Evolutionary conservation across 1,140 invertebrate genomes (phyloP).

Genomic region (Dendrolimus punctatus): DNA sequence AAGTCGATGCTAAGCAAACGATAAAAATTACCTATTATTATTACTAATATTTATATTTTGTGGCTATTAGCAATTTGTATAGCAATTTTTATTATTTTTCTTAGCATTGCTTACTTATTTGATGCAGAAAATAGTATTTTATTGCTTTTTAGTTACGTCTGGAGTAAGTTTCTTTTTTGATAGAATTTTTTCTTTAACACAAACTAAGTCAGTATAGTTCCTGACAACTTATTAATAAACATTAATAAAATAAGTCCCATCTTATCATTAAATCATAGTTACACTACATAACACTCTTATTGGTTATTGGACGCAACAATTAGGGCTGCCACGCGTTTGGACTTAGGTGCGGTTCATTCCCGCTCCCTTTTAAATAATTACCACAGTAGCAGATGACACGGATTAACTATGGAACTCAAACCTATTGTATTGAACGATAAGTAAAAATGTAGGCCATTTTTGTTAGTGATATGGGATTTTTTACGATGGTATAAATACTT

Average conservation of each 20-base stretch:
- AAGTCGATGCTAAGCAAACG: no score
- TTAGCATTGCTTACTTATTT: no score
- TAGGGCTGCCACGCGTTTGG: conserved; percentile 48
- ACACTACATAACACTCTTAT: conserved; percentile 39
- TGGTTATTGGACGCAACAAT: conserved; percentile 63
- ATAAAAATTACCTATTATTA: no score
- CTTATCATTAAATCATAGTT: conserved; percentile 11
- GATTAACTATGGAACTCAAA: conserved; percentile 32
- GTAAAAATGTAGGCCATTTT: conserved; percentile 14
- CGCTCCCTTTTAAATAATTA: conserved; percentile 68
- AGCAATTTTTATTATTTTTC: no score
- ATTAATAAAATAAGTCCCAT: conserved; percentile 6
- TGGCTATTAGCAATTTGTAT: no score
- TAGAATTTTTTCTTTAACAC: no score
- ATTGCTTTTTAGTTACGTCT: conserved; percentile 1
- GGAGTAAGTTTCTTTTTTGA: not conserved
- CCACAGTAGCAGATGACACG: conserved; percentile 62
- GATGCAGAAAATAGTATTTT: not conserved
- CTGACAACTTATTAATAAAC: not conserved
- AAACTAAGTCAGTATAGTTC: no score
- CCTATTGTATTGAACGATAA: conserved; percentile 19
- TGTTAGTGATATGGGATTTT: conserved; percentile 7
- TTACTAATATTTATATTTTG: no score
- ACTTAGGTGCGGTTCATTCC: conserved; percentile 36
- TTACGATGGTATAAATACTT: conserved; percentile 10